A percentile compares a stretch with the other conserved stretches of the same genome.
phyloP scores from a whole-genome alignment of 2,797 vertebrate species.

The Hapalemur alaotrensis region DNA sequence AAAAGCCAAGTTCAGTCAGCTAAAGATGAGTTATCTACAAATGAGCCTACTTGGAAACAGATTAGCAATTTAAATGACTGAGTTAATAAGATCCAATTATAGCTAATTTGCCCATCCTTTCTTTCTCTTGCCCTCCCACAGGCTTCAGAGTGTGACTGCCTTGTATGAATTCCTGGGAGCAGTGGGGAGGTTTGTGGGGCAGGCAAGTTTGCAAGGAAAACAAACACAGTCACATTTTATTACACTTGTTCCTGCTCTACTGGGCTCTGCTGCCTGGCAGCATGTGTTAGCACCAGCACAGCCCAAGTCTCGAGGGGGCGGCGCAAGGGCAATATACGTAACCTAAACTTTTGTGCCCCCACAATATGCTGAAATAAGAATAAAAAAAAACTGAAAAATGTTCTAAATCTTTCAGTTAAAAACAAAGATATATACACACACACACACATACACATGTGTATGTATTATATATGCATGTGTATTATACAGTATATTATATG shows the following conservation, averaged over 20 bases:
- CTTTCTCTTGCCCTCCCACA: slow-evolving; percentile 43
- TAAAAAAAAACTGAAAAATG: neutral
- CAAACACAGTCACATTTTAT: neutral
- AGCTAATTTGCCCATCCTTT: slow-evolving; percentile 66
- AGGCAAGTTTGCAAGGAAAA: neutral
- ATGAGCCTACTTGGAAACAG: slow-evolving; percentile 67
- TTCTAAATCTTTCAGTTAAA: neutral
- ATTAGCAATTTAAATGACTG: slow-evolving; percentile 76
- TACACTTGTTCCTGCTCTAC: neutral
- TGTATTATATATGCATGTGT: neutral
- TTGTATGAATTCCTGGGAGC: slow-evolving; percentile 9
- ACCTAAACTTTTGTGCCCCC: no score
- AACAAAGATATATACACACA: neutral
- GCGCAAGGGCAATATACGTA: no score
- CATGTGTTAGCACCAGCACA: neutral
- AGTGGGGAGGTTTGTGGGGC: neutral
- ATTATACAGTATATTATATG: neutral
- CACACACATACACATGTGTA: neutral
- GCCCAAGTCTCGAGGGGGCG: neutral
- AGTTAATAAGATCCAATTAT: slow-evolving; percentile 72
- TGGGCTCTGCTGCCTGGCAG: neutral
- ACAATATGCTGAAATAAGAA: no score
- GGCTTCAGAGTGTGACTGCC: slow-evolving; percentile 23
- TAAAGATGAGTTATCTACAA: slow-evolving; percentile 67
- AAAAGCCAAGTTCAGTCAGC: slow-evolving; percentile 60